Evolutionary conservation across 2,888 invertebrate genomes (phyloP).

Genomic region (Sesia apiformis): DNA sequence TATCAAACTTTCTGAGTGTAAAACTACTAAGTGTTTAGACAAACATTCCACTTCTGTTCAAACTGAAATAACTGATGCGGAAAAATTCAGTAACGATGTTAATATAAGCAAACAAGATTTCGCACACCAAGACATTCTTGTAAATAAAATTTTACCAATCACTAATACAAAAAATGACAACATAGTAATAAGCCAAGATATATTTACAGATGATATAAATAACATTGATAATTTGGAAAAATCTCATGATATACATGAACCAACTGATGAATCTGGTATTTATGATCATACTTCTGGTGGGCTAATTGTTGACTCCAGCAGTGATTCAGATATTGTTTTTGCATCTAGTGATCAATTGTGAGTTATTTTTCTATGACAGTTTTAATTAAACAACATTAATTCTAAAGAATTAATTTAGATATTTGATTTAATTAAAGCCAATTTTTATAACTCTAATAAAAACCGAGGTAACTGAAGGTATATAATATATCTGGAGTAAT

Average conservation of each 20-base stretch:
- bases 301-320: constrained; percentile 48
- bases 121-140: too few relatives aligned
- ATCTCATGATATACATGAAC: neutral
- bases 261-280: neutral
- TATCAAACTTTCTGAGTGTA: constrained; percentile 26
- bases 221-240: neutral
- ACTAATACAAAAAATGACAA: neutral
- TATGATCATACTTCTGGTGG: neutral
- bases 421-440: too few relatives aligned
- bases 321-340: constrained; percentile 36
- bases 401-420: too few relatives aligned
- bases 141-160: too few relatives aligned
- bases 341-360: constrained; percentile 35
- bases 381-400: too few relatives aligned
- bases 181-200: constrained; percentile 18
- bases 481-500: too few relatives aligned
- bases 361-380: constrained; percentile 15
- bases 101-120: too few relatives aligned
- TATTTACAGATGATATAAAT: constrained; percentile 16
- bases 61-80: constrained; percentile 25
- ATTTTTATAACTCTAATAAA: too few relatives aligned
- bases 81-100: neutral
- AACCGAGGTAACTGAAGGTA: too few relatives aligned
- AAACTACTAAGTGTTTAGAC: constrained; percentile 9
- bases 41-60: constrained; percentile 30